A percentile compares a stretch with the other conserved stretches of the same genome.
phyloP scores from a whole-genome alignment of 1,140 invertebrate species.

The Panulirus ornatus region DNA sequence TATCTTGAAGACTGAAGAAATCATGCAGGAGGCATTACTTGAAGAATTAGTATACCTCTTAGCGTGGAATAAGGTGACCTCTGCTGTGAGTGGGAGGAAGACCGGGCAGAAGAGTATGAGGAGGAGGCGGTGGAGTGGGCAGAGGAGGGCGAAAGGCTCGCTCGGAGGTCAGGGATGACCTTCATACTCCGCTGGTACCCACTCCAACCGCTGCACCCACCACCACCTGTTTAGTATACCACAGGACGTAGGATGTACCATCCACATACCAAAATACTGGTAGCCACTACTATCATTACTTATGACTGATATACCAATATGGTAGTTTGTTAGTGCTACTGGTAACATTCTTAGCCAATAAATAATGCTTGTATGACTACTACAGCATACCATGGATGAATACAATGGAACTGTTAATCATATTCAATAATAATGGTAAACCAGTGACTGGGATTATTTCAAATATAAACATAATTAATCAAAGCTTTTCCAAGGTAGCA shows the following conservation, averaged over 20 bases:
- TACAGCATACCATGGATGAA: background rate
- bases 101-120: conserved; percentile 72
- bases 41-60: conserved; percentile 65
- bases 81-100: conserved; percentile 68
- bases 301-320: background rate
- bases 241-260: conserved; percentile 31
- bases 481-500: background rate
- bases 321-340: background rate
- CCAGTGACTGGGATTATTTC: background rate
- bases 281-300: background rate
- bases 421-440: background rate
- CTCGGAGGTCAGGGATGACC: conserved; percentile 75
- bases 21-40: background rate
- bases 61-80: conserved; percentile 71
- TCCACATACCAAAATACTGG: conserved; percentile 26
- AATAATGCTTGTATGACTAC: background rate
- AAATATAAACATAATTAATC: background rate
- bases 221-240: conserved; percentile 65
- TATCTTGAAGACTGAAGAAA: background rate
- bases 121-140: conserved; percentile 74
- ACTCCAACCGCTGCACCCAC: conserved; percentile 73
- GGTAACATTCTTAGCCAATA: background rate
- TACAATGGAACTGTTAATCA: background rate
- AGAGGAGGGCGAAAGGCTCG: conserved; percentile 72
- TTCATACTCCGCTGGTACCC: conserved; percentile 72